Conservation (phyloP, 2,888 invertebrate genomes). For the Desoria tigrina region DNA sequence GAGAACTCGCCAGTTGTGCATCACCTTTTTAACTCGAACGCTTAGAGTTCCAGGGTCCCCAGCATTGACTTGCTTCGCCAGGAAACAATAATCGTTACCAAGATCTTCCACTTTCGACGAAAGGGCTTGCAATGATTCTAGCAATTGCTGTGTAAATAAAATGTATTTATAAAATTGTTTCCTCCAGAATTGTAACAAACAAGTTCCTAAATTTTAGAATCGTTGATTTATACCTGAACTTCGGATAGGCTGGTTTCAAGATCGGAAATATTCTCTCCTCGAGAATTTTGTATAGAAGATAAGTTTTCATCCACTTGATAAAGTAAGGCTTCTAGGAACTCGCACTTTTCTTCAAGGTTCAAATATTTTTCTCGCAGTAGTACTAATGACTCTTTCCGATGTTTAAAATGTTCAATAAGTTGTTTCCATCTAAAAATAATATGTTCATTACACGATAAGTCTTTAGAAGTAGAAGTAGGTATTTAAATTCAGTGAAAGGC, state of each 20-base stretch:
- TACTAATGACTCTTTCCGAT: slow-evolving; percentile 40
- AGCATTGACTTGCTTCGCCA: slow-evolving; percentile 45
- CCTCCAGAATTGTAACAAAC: too few species aligned
- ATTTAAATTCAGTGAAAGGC: slow-evolving; percentile 5
- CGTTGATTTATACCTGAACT: slow-evolving; percentile 11
- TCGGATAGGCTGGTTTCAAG: not conserved
- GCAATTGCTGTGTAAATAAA: slow-evolving; percentile 19
- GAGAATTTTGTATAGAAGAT: slow-evolving; percentile 26
- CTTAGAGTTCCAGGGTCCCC: slow-evolving; percentile 40
- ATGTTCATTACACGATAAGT: too few species aligned
- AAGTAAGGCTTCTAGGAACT: slow-evolving; percentile 44
- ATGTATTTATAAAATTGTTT: too few species aligned
- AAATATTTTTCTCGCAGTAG: slow-evolving; percentile 36
- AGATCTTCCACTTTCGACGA: slow-evolving; percentile 49
- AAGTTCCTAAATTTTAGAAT: too few species aligned
- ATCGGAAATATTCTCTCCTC: not conserved
- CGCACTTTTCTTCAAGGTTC: slow-evolving; percentile 45
- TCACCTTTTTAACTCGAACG: slow-evolving; percentile 40
- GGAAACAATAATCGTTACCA: slow-evolving; percentile 47
- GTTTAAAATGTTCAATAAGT: slow-evolving; percentile 39
- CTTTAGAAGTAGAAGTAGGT: not conserved
- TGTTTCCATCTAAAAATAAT: slow-evolving; percentile 46
- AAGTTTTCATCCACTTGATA: slow-evolving; percentile 42
- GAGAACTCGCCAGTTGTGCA: slow-evolving; percentile 32
- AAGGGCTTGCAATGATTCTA: slow-evolving; percentile 43